Base-by-base conservation (phyloP, 2,113 vertebrate genomes). In the Mustela lutreola region DNA sequence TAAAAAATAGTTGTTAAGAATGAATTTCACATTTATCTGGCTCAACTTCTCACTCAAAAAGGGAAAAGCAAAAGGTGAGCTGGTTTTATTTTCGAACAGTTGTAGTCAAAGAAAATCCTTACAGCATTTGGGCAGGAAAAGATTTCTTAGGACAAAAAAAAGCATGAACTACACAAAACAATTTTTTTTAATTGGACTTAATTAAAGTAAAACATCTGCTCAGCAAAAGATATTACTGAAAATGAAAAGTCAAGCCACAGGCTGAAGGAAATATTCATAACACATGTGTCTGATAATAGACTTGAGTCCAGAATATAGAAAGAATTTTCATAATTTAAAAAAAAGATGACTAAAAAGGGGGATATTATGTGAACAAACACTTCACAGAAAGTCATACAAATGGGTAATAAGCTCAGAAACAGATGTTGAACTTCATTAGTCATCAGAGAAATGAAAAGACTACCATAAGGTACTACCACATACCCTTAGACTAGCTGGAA, bases 371-470 rank as follows among this genome's bases (percentile, higher is more conserved):
- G 36, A 86, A 65, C 56, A 88, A 86, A 62, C 11, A 80, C 14
- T 36, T 88, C 71, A 89, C 24, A 85, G 67, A 90, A 79, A 60
- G 50, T 83, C 28, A 53, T 42, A 58, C 33, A 88, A 92, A 76
- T 93, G 31, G 11, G 36, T 60, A 81, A 78, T 31, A 62, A 14
- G 21, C 18, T 73, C 36, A 84, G 48, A 96, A 85, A 58, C 81
- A 93, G 89, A 95, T 67, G 45, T 33, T 75, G 45, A 62, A 88
- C 12, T 96, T 97, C 63, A 70, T 80, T 93, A 84, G 10, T 79
- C 65, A 83, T 53, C 16, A 71, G 65, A 45, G 70, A 85, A 81
- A 83, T 86, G 56, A 22, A 86, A 95, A 94, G 80, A 42, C 33
- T 33, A 80, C n/a, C 15, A 2, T 76, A 70, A 79, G 28, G 63